Percentiles rank a stretch among this genome's conserved stretches.
phyloP scores from a whole-genome alignment of 2,888 invertebrate genomes.

The Orgyia antiqua region DNA sequence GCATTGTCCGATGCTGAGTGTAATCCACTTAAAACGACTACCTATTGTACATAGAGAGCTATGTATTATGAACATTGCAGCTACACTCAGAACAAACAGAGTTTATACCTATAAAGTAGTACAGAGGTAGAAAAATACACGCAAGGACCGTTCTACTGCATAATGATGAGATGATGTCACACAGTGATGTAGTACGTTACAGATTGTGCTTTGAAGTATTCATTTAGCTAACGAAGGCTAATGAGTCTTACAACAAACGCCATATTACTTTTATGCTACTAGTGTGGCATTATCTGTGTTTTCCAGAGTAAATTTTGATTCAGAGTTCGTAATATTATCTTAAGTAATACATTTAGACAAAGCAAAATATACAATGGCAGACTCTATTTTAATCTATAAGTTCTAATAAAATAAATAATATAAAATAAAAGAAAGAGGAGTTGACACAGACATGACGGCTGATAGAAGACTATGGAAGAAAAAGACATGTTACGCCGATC shows the following conservation, averaged over 20 bases:
- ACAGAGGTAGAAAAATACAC: slow-evolving; percentile 26
- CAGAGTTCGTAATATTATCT: too few relatives aligned
- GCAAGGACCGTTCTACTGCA: slow-evolving; percentile 33
- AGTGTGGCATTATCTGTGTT: too few relatives aligned
- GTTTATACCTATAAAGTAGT: too few relatives aligned
- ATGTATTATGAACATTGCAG: slow-evolving; percentile 39
- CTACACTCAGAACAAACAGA: slow-evolving; percentile 35
- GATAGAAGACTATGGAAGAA: too few relatives aligned
- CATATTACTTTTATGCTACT: background rate
- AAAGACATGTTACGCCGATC: too few relatives aligned
- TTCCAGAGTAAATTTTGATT: too few relatives aligned
- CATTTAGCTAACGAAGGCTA: slow-evolving; percentile 28
- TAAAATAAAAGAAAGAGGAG: too few relatives aligned
- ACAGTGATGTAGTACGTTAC: slow-evolving; percentile 20
- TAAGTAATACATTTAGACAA: too few relatives aligned
- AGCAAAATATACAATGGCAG: too few relatives aligned
- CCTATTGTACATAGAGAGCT: slow-evolving; percentile 33
- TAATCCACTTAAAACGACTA: slow-evolving; percentile 51
- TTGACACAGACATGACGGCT: too few relatives aligned
- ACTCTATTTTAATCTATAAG: too few relatives aligned
- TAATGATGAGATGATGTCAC: slow-evolving; percentile 35
- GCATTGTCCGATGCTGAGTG: slow-evolving; percentile 48
- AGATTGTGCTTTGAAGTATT: slow-evolving; percentile 30
- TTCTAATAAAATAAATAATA: too few relatives aligned
- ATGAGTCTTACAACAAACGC: slow-evolving; percentile 10